These are phyloP conservation scores for Synanthedon andrenaeformis DNA, from an alignment of 2,888 invertebrate genomes.

Conservation along the genomic window DNA sequence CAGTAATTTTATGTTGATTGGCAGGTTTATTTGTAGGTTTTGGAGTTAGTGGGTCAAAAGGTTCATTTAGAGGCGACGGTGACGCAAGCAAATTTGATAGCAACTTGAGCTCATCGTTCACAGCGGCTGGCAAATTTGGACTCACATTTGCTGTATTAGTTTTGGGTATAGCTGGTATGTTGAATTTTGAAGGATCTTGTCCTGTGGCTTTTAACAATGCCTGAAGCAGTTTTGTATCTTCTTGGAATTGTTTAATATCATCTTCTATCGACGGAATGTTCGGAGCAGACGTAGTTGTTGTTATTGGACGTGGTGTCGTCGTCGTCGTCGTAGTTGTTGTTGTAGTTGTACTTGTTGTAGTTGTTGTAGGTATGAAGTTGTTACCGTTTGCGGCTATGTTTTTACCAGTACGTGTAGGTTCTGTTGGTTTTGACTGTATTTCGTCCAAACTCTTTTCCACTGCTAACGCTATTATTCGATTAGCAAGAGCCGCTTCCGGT, in stretches of 20 bases:
- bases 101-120: conserved; percentile 37
- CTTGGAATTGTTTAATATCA: conserved; percentile 60
- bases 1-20: conserved; percentile 18
- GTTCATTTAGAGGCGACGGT: conserved; percentile 45
- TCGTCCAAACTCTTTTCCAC: conserved; percentile 62
- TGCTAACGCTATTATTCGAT: conserved; percentile 66
- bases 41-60: conserved; percentile 41
- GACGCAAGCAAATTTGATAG: conserved; percentile 47
- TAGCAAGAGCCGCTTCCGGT: conserved; percentile 60
- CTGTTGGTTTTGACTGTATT: conserved; percentile 32
- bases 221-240: conserved; percentile 59
- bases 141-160: conserved; percentile 39
- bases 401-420: conserved; percentile 36
- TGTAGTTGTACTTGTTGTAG: conserved; percentile 26
- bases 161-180: conserved; percentile 47
- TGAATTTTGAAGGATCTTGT: conserved; percentile 58
- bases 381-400: conserved; percentile 28
- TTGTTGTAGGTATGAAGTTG: conserved; percentile 28
- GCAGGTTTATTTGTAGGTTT: conserved; percentile 23
- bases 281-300: conserved; percentile 23
- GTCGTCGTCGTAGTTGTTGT: conserved; percentile 33
- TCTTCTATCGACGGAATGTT: conserved; percentile 50
- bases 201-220: conserved; percentile 59
- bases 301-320: conserved; percentile 36
- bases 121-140: conserved; percentile 24